Evolutionary conservation across 92 coral and sea anemone genomes (phyloP).

Genomic region (Zoanthus sociatus): DNA sequence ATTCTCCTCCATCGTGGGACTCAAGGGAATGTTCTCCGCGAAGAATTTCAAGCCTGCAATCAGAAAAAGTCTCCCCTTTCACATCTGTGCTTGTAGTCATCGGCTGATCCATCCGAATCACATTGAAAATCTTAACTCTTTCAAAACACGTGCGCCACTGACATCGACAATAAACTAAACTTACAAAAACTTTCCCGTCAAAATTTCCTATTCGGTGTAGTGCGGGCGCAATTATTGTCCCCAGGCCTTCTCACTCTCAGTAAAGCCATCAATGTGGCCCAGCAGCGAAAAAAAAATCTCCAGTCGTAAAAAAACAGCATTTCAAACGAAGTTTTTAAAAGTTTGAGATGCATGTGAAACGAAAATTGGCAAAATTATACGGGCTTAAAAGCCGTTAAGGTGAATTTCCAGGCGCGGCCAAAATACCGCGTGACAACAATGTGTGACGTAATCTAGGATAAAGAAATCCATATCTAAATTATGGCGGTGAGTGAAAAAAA

Average conservation of each 20-base stretch:
- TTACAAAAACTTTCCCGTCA: not conserved
- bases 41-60: constrained; percentile 78
- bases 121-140: not conserved
- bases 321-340: no score
- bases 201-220: not conserved
- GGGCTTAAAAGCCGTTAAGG: no score
- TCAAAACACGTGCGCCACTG: constrained; percentile 32
- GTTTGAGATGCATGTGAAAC: no score
- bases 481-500: no score
- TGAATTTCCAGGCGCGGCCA: no score
- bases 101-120: constrained; percentile 76
- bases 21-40: constrained; percentile 76
- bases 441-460: no score
- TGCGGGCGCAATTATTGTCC: constrained; percentile 21
- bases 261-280: no score
- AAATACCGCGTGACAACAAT: no score
- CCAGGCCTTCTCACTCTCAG: not conserved
- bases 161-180: constrained; percentile 46
- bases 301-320: no score
- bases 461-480: no score
- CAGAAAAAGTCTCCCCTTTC: constrained; percentile 72
- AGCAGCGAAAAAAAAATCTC: no score
- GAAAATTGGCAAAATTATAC: no score
- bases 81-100: constrained; percentile 65
- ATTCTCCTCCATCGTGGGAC: constrained; percentile 72